Conservation (phyloP, 2,113 vertebrate genomes). For the Puntigrus tetrazona region DNA sequence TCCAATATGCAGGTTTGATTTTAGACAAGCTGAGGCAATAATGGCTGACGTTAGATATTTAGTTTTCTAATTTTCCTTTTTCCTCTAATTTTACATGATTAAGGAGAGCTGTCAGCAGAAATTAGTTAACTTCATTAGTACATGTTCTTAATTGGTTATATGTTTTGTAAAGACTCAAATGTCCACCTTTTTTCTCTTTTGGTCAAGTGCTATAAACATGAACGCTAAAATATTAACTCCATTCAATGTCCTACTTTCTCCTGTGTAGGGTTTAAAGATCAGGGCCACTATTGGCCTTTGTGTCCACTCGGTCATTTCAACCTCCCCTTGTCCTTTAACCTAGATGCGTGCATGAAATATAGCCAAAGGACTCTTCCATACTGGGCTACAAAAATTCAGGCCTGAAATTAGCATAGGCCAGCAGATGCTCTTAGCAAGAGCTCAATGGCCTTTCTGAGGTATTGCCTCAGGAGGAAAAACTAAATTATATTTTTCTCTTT, state of each 20-base stretch:
- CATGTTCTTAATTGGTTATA: conserved; percentile 13
- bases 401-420: conserved; percentile 53
- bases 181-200: neutral
- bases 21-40: conserved; percentile 26
- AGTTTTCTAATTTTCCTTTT: no score
- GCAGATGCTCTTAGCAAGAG: conserved; percentile 38
- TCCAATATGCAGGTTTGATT: neutral
- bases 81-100: conserved; percentile 60
- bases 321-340: conserved; percentile 36
- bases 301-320: conserved; percentile 15
- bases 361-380: conserved; percentile 45
- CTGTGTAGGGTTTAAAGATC: conserved; percentile 1
- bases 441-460: conserved; percentile 45
- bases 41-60: conserved; percentile 5
- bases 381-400: conserved; percentile 28
- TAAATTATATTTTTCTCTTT: conserved; percentile 29
- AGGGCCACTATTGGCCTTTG: conserved; percentile 33
- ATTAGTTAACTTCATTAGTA: conserved; percentile 59
- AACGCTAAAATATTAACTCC: neutral
- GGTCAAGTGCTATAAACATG: neutral
- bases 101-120: conserved; percentile 62
- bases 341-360: conserved; percentile 35
- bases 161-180: neutral
- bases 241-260: neutral
- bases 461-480: conserved; percentile 44